Conservation (phyloP, 1,140 invertebrate genomes). For the Plectrocnemia conspersa region DNA sequence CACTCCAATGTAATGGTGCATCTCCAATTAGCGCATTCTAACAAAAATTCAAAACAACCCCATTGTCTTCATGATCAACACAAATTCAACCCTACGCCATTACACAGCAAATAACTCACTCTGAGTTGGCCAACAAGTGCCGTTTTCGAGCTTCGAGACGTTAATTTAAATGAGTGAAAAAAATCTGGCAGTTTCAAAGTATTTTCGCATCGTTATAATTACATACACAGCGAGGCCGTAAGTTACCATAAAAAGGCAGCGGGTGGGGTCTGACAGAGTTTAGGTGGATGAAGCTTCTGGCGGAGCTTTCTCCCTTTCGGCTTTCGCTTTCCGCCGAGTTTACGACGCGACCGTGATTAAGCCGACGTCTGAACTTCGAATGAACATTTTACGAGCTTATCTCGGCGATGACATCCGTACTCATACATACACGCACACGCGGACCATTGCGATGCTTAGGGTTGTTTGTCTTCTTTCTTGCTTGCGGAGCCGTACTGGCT, state of each 20-base stretch:
- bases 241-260: slow-evolving; percentile 17
- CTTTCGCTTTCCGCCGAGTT: slow-evolving; percentile 15
- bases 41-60: no score
- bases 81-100: no score
- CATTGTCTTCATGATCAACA: no score
- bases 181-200: slow-evolving; percentile 2
- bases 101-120: no score
- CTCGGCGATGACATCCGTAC: slow-evolving; percentile 5
- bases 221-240: slow-evolving; percentile 1
- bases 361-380: slow-evolving; percentile 16
- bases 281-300: not conserved
- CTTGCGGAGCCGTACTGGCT: not conserved
- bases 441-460: no score
- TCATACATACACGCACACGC: not conserved
- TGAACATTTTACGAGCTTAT: slow-evolving; percentile 23
- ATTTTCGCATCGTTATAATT: slow-evolving; percentile 1
- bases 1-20: no score
- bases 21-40: no score
- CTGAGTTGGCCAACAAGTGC: slow-evolving; percentile 4
- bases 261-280: not conserved
- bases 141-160: slow-evolving; percentile 3
- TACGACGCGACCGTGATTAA: slow-evolving; percentile 25
- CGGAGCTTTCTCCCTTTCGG: slow-evolving; percentile 15
- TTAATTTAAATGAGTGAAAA: slow-evolving; percentile 7
- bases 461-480: not conserved